Percentiles rank a stretch among this genome's conserved stretches.
Evolutionary conservation across 1,140 invertebrate genomes (phyloP).

Genomic region (Lucilia cuprina): DNA sequence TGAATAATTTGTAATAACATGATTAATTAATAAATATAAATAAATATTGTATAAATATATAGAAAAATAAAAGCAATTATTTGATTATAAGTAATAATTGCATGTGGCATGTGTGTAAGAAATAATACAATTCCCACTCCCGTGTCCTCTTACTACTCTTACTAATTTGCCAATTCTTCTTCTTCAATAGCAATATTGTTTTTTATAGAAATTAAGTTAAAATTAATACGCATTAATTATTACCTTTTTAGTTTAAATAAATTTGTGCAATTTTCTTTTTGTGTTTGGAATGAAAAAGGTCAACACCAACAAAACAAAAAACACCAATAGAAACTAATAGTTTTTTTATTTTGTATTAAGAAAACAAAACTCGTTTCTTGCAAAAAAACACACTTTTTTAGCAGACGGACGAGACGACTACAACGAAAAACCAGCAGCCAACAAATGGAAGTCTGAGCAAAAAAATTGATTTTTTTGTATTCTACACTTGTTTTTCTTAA

Average conservation of each 20-base stretch:
- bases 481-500: neutral
- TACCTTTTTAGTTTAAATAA: neutral
- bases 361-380: neutral
- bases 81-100: neutral
- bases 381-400: neutral
- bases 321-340: neutral
- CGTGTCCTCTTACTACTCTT: neutral
- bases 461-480: constrained; percentile 8
- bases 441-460: neutral
- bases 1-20: neutral
- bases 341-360: neutral
- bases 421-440: neutral
- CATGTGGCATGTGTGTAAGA: neutral
- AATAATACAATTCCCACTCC: neutral
- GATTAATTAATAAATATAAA: no score
- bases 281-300: constrained; percentile 6
- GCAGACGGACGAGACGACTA: neutral
- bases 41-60: neutral
- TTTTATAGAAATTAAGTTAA: neutral
- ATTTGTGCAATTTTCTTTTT: neutral
- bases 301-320: neutral
- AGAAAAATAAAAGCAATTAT: neutral
- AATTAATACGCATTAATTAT: neutral
- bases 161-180: neutral
- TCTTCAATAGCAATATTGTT: neutral